Conservation (phyloP, 2,888 invertebrate genomes). For the Thereva nobilitata region DNA sequence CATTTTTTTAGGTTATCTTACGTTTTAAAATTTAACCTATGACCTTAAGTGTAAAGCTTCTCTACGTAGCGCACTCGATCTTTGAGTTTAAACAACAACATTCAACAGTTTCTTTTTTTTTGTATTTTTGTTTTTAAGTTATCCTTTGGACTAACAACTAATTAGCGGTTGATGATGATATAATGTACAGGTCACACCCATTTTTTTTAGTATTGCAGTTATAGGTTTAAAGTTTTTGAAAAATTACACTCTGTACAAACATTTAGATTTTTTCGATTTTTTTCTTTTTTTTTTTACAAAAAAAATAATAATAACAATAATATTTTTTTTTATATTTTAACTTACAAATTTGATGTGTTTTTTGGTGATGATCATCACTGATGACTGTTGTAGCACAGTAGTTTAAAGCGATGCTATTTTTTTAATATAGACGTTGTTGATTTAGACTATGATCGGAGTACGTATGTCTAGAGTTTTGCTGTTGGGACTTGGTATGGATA, state of each 20-base stretch:
- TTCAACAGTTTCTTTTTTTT: background rate
- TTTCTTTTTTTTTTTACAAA: too few relatives aligned
- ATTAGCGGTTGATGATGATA: background rate
- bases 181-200: conserved; percentile 23
- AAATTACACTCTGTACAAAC: conserved; percentile 15
- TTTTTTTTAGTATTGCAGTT: background rate
- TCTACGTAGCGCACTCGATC: background rate
- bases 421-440: background rate
- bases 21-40: background rate
- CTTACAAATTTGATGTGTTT: conserved; percentile 19
- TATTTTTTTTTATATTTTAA: background rate
- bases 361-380: conserved; percentile 8
- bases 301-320: too few relatives aligned
- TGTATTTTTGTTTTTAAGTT: too few relatives aligned
- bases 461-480: conserved; percentile 56
- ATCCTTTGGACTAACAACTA: conserved; percentile 23
- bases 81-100: conserved; percentile 21
- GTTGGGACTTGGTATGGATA: conserved; percentile 43
- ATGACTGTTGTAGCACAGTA: conserved; percentile 15
- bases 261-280: too few relatives aligned
- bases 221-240: background rate
- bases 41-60: background rate
- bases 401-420: conserved; percentile 16
- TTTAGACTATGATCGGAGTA: conserved; percentile 55
- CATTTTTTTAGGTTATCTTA: background rate